Conservation (phyloP, 2,888 invertebrate genomes). For the Cheilosia scutellata region DNA sequence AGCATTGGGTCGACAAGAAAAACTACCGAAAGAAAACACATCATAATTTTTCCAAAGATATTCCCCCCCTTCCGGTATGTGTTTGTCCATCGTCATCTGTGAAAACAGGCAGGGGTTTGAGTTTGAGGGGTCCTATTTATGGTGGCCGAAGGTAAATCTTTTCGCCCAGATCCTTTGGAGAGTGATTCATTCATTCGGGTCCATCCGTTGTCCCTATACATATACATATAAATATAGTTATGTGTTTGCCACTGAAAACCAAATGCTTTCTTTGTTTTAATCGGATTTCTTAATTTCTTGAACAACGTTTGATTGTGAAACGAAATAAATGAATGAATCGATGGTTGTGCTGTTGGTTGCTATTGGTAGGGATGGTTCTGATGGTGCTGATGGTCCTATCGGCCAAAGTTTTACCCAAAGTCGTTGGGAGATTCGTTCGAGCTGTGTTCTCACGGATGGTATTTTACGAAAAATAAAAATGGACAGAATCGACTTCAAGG, state of each 20-base stretch:
- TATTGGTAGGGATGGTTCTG: constrained; percentile 3
- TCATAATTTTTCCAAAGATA: constrained; percentile 70
- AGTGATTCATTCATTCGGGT: constrained; percentile 54
- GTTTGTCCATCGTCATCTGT: too few relatives aligned
- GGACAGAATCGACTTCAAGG: constrained; percentile 64
- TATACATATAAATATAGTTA: neutral
- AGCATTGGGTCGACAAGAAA: constrained; percentile 26
- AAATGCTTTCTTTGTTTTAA: constrained; percentile 71
- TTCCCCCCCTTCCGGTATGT: neutral
- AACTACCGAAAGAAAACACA: constrained; percentile 69
- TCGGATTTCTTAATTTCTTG: constrained; percentile 75
- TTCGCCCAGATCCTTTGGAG: constrained; percentile 50
- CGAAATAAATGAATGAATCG: constrained; percentile 58
- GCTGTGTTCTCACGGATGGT: constrained; percentile 10
- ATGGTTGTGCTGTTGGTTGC: constrained; percentile 9
- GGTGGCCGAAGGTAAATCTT: constrained; percentile 62
- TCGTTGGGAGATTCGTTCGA: constrained; percentile 19
- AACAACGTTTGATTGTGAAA: constrained; percentile 67
- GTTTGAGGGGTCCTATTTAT: constrained; percentile 13
- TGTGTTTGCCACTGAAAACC: constrained; percentile 18
- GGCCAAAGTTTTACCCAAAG: constrained; percentile 44
- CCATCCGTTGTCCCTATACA: constrained; percentile 1
- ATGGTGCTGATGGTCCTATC: constrained; percentile 11
- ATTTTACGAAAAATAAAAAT: constrained; percentile 18
- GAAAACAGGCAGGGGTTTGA: constrained; percentile 6